Evolutionary conservation across 1,140 invertebrate genomes (phyloP).

Genomic region (Brachionus angularis): DNA sequence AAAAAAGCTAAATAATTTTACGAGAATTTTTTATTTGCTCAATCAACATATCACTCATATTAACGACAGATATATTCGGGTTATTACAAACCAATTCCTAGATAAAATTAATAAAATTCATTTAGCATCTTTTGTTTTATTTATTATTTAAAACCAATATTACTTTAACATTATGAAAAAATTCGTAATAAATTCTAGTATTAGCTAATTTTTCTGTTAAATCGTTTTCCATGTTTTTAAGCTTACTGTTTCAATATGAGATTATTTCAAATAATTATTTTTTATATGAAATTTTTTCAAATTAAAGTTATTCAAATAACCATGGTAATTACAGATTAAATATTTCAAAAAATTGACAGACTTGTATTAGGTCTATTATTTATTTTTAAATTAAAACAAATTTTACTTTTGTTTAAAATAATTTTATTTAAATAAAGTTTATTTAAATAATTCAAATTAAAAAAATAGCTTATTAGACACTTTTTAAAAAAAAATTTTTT

Average conservation of each 20-base stretch:
- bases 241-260: too few relatives aligned
- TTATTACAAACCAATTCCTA: slow-evolving; percentile 5
- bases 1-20: not conserved
- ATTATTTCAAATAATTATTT: not conserved
- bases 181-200: slow-evolving; percentile 10
- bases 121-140: too few relatives aligned
- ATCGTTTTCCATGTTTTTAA: too few relatives aligned
- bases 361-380: too few relatives aligned
- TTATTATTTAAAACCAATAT: too few relatives aligned
- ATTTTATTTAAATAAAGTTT: not conserved
- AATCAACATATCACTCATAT: slow-evolving; percentile 12
- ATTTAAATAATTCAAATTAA: too few relatives aligned
- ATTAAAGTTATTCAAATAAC: too few relatives aligned
- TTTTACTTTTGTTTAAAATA: not conserved
- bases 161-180: slow-evolving; percentile 27
- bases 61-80: not conserved
- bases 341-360: too few relatives aligned
- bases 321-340: not conserved
- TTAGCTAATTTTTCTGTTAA: not conserved
- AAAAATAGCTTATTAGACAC: not conserved
- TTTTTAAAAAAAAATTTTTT: not conserved
- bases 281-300: too few relatives aligned
- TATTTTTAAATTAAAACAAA: not conserved
- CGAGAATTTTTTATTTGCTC: slow-evolving; percentile 24
- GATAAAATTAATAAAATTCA: not conserved